Base-by-base conservation (phyloP, 1,140 invertebrate genomes). In the Drosophila tsacasi region DNA sequence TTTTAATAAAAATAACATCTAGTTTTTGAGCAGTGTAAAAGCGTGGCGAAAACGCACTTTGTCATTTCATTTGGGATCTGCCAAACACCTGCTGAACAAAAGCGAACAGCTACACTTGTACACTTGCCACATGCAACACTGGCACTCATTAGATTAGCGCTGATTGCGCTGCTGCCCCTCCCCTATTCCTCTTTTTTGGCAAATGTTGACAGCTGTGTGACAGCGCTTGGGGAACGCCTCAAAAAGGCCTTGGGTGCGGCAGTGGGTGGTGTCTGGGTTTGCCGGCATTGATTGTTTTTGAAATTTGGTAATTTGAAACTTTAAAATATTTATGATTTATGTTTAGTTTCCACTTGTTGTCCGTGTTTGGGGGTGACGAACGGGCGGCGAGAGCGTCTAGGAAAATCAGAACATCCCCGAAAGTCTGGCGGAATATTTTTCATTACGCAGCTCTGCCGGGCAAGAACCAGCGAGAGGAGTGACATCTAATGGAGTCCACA, bases 311-410 rank as follows among this genome's bases (percentile, higher is more conserved):
- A 89, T 89, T 90, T 82, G 85, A 90, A 89, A 89, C 85, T 89
- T 89, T 89, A 90, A 89, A 89, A 89, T 89, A 89, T 89, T 89
- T 89, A 89, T 89, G 84, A 89, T 87, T 87, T 87, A 89, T 83
- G 74, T 90, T 65, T 72, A 72, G 74, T 81, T 60, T 61, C 49
- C 42, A 40, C 50, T 39, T 42, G 60, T 8, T 57, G 54, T 25
- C 10, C 9, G 12, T 37, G 13, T 52, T 19, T 15, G 42, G 49
- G 49, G 39, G 39, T 52, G 44, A 54, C 65, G 55, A 59, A 42
- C 19, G 25, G 15, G n/a, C 37, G 15, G 25, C 49, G 23, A 39
- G 15, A 39, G 19, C 13, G 58, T 32, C 37, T 23, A 17, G 32
- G 50, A 54, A 40, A 39, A 46, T 37, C 49, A 25, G 35, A n/a